A percentile compares a stretch with the other conserved stretches of the same genome.
phyloP scores from a whole-genome alignment of 2,888 invertebrate species.

The Eurois occulta region DNA sequence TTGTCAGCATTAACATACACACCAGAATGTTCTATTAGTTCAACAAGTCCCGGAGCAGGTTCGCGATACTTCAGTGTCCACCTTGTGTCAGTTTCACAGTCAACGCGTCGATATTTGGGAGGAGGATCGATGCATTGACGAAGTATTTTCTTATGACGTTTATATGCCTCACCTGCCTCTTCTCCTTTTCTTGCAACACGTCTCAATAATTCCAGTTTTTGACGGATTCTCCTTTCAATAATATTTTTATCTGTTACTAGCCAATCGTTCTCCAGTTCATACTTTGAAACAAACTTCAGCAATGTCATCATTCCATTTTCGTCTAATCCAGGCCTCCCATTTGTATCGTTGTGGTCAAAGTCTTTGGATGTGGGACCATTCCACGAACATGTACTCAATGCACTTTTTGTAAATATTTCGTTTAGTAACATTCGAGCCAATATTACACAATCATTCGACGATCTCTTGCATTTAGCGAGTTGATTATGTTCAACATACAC shows the following conservation, averaged over 20 bases:
- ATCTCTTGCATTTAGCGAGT: background rate
- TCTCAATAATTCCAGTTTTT: background rate
- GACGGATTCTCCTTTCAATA: background rate
- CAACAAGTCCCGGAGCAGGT: slow-evolving; percentile 3
- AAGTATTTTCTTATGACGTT: background rate
- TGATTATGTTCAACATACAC: background rate
- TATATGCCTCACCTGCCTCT: background rate
- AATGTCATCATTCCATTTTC: background rate
- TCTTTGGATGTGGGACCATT: background rate
- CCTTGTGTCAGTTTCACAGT: slow-evolving; percentile 3
- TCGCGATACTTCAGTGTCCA: slow-evolving; percentile 24
- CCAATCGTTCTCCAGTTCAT: background rate
- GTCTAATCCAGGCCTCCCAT: background rate
- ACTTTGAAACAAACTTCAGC: background rate
- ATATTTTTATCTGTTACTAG: background rate
- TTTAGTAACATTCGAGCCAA: background rate
- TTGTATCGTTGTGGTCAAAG: background rate
- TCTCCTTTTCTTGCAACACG: background rate
- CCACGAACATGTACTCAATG: background rate
- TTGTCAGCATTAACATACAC: slow-evolving; percentile 12
- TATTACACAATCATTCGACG: background rate
- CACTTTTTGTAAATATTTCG: background rate
- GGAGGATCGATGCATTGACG: background rate
- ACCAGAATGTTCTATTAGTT: slow-evolving; percentile 3
- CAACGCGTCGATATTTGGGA: slow-evolving; percentile 8